phyloP scores from a whole-genome alignment of 2,113 vertebrate species.

The Nesogale talazaci region DNA sequence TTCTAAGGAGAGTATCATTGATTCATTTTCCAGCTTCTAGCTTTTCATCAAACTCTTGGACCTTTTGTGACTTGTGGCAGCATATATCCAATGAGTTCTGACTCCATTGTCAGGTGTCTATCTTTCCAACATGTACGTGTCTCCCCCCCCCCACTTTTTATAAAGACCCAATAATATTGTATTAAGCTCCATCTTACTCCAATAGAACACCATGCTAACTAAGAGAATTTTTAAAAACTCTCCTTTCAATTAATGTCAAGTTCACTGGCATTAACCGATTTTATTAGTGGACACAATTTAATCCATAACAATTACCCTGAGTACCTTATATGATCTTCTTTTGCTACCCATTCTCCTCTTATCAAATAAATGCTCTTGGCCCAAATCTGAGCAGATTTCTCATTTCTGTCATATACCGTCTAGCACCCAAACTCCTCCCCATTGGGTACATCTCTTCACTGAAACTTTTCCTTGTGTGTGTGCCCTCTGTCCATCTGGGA shows the following conservation, averaged over 20 bases:
- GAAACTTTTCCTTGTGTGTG: neutral
- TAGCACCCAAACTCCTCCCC: neutral
- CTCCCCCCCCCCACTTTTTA: neutral
- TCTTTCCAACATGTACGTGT: neutral
- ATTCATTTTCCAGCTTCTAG: neutral
- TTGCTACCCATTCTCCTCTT: neutral
- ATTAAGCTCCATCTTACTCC: neutral
- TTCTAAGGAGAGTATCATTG: neutral
- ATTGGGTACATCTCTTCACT: neutral
- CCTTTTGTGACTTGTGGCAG: neutral
- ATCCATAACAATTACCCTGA: neutral
- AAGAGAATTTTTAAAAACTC: neutral
- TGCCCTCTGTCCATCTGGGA: neutral
- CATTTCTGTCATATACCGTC: neutral
- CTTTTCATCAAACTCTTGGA: neutral
- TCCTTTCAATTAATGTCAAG: neutral
- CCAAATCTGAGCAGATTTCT: neutral
- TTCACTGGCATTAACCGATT: neutral
- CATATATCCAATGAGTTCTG: neutral
- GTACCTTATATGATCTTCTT: accelerated
- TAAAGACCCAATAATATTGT: neutral
- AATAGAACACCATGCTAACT: neutral
- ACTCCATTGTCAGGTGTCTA: neutral
- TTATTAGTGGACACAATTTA: neutral
- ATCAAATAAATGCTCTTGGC: neutral